Evolutionary conservation across 2,888 invertebrate species (phyloP).

Genomic region (Chorisops tibialis): DNA sequence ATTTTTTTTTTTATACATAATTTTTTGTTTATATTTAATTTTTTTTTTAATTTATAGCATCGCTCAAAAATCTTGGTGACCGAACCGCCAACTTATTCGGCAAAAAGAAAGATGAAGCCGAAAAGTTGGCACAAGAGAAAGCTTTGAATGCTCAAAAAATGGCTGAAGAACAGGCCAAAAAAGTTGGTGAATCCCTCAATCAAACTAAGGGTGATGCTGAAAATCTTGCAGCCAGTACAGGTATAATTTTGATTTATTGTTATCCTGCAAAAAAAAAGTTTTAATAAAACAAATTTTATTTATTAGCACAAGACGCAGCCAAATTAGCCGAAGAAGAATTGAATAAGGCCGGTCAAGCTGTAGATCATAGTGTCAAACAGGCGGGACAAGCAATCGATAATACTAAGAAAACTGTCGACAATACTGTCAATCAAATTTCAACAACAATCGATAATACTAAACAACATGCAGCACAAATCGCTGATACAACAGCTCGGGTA

Average conservation of each 20-base stretch:
- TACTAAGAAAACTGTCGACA: slow-evolving; percentile 43
- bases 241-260: slow-evolving; percentile 39
- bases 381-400: slow-evolving; percentile 44
- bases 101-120: slow-evolving; percentile 69
- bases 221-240: slow-evolving; percentile 55
- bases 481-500: slow-evolving; percentile 42
- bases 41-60: slow-evolving; percentile 53
- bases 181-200: slow-evolving; percentile 60
- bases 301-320: slow-evolving; percentile 50
- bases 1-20: not conserved
- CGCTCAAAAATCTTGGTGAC: slow-evolving; percentile 68
- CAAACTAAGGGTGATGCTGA: slow-evolving; percentile 58
- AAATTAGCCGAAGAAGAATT: slow-evolving; percentile 46
- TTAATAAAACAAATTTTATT: slow-evolving; percentile 6
- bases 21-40: not conserved
- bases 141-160: slow-evolving; percentile 60
- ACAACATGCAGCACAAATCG: slow-evolving; percentile 46
- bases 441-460: slow-evolving; percentile 46
- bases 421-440: slow-evolving; percentile 42
- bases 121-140: slow-evolving; percentile 62
- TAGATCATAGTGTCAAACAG: slow-evolving; percentile 46
- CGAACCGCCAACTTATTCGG: slow-evolving; percentile 69
- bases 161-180: slow-evolving; percentile 62
- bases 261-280: not conserved
- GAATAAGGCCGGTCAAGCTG: slow-evolving; percentile 47